Conservation (phyloP, 2,113 vertebrate species). For the Otolemur garnettii region DNA sequence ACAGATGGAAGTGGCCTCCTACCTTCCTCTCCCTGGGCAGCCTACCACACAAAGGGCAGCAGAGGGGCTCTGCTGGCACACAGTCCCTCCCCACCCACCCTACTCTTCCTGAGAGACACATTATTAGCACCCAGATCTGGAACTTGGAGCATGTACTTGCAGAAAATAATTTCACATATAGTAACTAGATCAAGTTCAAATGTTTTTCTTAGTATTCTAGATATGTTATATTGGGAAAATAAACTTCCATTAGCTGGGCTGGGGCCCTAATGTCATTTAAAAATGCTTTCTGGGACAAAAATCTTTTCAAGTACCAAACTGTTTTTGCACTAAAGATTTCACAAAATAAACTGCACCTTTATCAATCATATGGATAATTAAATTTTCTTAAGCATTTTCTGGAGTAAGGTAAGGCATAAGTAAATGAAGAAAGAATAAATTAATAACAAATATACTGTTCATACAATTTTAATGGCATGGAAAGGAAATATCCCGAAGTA, state of each 20-base stretch:
- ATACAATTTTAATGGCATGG: neutral
- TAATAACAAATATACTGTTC: neutral
- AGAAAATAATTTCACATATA: neutral
- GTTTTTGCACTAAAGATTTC: neutral
- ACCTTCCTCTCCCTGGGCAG: neutral
- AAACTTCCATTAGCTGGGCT: neutral
- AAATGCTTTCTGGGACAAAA: slow-evolving; percentile 22
- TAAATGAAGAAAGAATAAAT: neutral
- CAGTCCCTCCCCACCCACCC: neutral
- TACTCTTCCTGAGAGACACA: neutral
- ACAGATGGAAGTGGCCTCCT: no score
- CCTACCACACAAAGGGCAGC: neutral
- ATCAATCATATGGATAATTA: neutral
- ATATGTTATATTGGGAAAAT: neutral
- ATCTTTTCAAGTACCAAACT: neutral
- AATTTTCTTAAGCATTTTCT: neutral
- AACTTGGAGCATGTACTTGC: neutral
- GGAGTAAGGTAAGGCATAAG: neutral
- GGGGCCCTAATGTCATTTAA: neutral
- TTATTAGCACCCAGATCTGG: neutral
- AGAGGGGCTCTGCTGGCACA: neutral
- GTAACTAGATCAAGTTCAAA: neutral
- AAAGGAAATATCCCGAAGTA: neutral
- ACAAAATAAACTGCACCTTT: no score
- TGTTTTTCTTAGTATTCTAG: slow-evolving; percentile 10